These are phyloP conservation scores for Enteromius radiatus DNA, from an alignment of 2,797 vertebrate species.

Conservation along the genomic window DNA sequence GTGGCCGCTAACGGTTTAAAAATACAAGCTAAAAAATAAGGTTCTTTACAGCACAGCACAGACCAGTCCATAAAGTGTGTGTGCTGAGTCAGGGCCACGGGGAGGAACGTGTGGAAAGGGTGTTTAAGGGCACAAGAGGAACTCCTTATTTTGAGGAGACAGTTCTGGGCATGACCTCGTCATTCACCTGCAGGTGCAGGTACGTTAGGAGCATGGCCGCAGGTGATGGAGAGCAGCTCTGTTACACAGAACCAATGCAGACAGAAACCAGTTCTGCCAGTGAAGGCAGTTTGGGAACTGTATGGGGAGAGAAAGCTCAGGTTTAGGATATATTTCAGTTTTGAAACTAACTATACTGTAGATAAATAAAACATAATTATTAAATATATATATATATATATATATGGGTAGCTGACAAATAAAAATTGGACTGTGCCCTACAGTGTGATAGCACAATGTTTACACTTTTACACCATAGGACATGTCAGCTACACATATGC, in stretches of 20 bases:
- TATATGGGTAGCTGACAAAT: not conserved
- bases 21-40: not conserved
- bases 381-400: not conserved
- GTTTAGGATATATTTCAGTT: not conserved
- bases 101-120: not conserved
- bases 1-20: not conserved
- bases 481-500: no score
- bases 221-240: constrained; percentile 62
- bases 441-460: no score
- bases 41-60: constrained; percentile 27
- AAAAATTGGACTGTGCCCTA: no score
- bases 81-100: constrained; percentile 1
- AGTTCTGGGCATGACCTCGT: constrained; percentile 26
- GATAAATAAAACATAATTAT: not conserved
- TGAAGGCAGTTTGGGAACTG: constrained; percentile 36
- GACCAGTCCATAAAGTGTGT: constrained; percentile 47
- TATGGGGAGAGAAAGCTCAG: not conserved
- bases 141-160: constrained; percentile 14
- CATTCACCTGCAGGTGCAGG: constrained; percentile 52
- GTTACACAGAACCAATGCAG: constrained; percentile 51
- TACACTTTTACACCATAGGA: no score
- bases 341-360: not conserved
- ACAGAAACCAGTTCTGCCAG: constrained; percentile 55
- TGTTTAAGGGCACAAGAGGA: constrained; percentile 7
- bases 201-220: constrained; percentile 52